Base-by-base conservation (phyloP, 2,888 invertebrate genomes). In the Timandra comae region DNA sequence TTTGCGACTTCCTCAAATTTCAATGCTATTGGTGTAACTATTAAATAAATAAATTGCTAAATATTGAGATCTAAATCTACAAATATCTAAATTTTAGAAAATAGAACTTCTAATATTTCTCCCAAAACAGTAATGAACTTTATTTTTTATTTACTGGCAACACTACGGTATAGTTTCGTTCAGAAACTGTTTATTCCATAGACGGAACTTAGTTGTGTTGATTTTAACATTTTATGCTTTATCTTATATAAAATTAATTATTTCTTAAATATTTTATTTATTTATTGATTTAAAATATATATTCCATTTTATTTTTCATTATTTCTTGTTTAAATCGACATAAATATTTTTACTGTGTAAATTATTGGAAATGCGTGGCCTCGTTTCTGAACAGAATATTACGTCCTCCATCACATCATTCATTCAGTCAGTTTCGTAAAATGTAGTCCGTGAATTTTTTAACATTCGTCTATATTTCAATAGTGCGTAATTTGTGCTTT, bases 371-470 rank as follows among this genome's bases (percentile, higher is more conserved):
- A 38, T 33, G 44, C 46, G 46, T 59, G 47, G 44, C 44, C 47
- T 45, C 48, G 41, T 56, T 64, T 64, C 54, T 35, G 64, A 64
- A 64, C 64, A n/a, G 63, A 44, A 49, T 38, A 5, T 35, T 52
- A 36, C 41, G 29, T 37, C 44, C 35, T 46, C 48, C 41, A 42
- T 46, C 38, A 43, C 41, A 42, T 46, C 38, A 43, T 62, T 59
- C 58, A 63, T 61, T 64, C 53, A 56, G 60, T 51, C 61, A 58
- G 57, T 63, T 61, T 63, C 63, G 62, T 69, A 69, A 68, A 71
- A 72, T 72, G 72, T 72, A 72, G 66, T 56, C 56, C 57, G 48
- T 49, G 60, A 62, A 65, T 67, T 68, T 58, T 53, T 63, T 67
- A 52, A 59, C 57, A 63, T 67, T 60, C 4, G 3, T 68, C 65